Evolutionary conservation across 2,113 vertebrate species (phyloP).

Genomic region (Nothocercus julius): DNA sequence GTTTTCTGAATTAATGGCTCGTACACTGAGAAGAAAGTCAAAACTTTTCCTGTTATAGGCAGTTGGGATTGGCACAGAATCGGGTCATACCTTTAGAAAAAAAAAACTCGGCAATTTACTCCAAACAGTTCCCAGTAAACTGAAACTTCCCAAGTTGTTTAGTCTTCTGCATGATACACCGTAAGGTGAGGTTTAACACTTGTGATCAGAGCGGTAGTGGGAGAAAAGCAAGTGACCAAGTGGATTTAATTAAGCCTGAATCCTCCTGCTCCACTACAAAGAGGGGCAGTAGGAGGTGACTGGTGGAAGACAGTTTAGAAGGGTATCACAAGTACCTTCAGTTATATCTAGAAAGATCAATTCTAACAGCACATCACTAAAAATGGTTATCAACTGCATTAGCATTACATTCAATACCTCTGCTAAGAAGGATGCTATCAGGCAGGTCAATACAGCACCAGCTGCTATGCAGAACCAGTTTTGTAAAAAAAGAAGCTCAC

Average conservation of each 20-base stretch:
- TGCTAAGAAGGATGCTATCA: neutral
- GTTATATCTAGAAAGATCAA: neutral
- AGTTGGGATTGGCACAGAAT: constrained; percentile 18
- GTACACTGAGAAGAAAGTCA: constrained; percentile 13
- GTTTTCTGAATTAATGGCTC: constrained; percentile 54
- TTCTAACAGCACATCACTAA: neutral
- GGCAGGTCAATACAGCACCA: neutral
- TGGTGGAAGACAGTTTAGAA: neutral
- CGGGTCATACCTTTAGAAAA: constrained; percentile 14
- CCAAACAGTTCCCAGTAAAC: constrained; percentile 26
- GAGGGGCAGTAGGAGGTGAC: neutral
- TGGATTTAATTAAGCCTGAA: neutral
- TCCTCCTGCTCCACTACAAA: neutral
- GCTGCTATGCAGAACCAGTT: neutral
- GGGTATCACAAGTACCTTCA: neutral
- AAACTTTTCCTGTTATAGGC: constrained; percentile 48
- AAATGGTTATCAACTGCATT: neutral
- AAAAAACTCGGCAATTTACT: neutral
- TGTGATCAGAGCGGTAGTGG: neutral
- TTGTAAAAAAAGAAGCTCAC: neutral
- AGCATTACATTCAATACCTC: neutral
- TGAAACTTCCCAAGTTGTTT: neutral
- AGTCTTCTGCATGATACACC: neutral
- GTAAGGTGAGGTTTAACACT: neutral
- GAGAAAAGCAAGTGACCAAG: neutral